Base-by-base conservation (phyloP, 1,140 invertebrate genomes). In the Drosophila funebris region DNA sequence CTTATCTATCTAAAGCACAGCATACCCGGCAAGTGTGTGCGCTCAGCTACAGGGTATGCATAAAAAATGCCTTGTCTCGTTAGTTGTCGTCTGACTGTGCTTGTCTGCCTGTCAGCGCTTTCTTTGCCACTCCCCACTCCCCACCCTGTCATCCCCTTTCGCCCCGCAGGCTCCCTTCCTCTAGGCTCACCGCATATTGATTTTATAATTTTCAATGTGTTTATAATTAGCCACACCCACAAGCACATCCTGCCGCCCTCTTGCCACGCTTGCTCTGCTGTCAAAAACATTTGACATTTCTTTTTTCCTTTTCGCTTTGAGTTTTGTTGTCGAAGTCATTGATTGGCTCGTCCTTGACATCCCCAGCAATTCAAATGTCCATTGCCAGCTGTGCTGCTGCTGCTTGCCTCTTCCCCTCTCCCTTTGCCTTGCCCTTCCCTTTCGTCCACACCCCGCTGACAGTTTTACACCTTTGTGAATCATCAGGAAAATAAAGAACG, bases 401-500 rank as follows among this genome's bases (percentile, higher is more conserved):
- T 8, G 37, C 33, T 46, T 22, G 0, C 37, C 24, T n/a, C 53
- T 48, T 48, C 20, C 64, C 70, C 16, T 9, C 2, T 9, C 14
- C 31, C 9, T 2, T 31, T 22, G n/a, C 31, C 31, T n/a, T 68
- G 37, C 43, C 48, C 22, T 36, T 14, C 24, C 37, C 74, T 66
- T n/a, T n/a, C n/a, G 60, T 37, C 46, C 39, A 24, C 24, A 14
- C 27, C 20, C 43, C n/a, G 37, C 52, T 44, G 46, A 52, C 52
- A 46, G 73, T 53, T 87, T 82, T 67, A 74, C 78, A 87, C 82
- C 73, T 37, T 33, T 57, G 44, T 63, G 76, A 67, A 68, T 77
- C 73, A 87, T 85, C 75, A 69, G 82, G 71, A 87, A 63, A 76
- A 87, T 85, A 75, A 69, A 87, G 71, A 87, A 63, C 50, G 67